Evolutionary conservation across 2,888 invertebrate species (phyloP), one percentile per base, ranked within the genome.

Genomic region (Cyaniris semiargus): DNA sequence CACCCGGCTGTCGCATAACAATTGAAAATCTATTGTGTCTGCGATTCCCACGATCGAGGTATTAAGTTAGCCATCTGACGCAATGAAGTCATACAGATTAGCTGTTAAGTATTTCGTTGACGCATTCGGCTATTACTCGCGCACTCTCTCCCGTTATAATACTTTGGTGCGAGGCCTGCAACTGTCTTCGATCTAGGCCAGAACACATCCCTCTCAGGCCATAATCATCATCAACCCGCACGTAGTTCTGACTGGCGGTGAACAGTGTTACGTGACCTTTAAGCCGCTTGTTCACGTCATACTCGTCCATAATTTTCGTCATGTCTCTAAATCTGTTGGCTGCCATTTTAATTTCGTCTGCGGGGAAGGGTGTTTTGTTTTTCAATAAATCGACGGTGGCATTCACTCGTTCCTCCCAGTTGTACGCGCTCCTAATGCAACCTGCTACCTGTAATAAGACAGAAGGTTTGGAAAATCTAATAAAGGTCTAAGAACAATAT

Each of bases 161-260:
- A 83, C 96, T 96, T 88, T 98, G 96, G 95, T 99, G 99, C 86
- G 97, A 97, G 85, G 97, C 99, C 81, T 96, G 94, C 78, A 99
- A 95, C 83, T 96, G 89, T 78, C 82, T 87, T 86, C 88, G 84
- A 79, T 2, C 1, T 75, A 92, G 94, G 84, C 95, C 80, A 96
- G 95, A 80, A 96, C 95, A 95, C 94, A 98, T 98, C 93, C 96
- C 95, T 84, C 96, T 95, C 82, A 99, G 95, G 78, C 98, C 98
- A 91, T 99, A 99, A 93, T 99, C 98, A 82, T 96, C 95, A 80
- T 96, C 97, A 81, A 98, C 92, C 85, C 96, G 95, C 80, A 97
- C 96, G 87, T 96, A 97, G 90, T 97, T 98, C 87, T 98, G 97
- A 84, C 96, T 96, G 78, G 99, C 98, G 86, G 97, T 96, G 85